Evolutionary conservation across 1,140 invertebrate genomes (phyloP), one percentile per base, ranked within the genome.

Genomic region (Platorchestia sp.): DNA sequence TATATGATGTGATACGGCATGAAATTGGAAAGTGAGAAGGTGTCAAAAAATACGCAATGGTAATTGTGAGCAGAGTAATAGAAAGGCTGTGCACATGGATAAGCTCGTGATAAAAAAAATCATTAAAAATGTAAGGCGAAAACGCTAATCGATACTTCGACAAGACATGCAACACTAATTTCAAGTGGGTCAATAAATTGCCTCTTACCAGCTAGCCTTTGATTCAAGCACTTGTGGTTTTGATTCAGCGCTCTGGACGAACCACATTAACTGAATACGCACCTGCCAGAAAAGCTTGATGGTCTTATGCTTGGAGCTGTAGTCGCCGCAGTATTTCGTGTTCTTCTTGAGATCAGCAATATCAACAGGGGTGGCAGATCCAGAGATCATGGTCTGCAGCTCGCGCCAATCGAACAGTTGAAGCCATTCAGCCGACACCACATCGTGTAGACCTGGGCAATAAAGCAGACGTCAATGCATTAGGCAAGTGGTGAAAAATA

Each of bases 371-470:
- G 99, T 98, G 96, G 99, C 98, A 0, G 99, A 99, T 0, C 99
- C 99, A 0, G 99, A 99, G 96, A 99, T 99, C 27, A 99, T 97
- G 89, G 99, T 98, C 97, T 99, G 99, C 90, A 99, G 97, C 97
- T 99, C 99, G 96, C 98, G 98, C 96, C 99, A 98, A 97, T 99
- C 99, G 97, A 99, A 99, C 98, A 99, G 98, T 95, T 98, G 98
- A 47, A 99, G 97, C 99, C 99, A 99, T 96, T 99, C 98, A 36
- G 99, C 97, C 19, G 98, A 98, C 59, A 99, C 98, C 0, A 99
- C 99, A 97, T 99, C 98, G 43, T 98, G 98, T 86, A 99, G 97
- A 0, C 99, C 98, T 95, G 53, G 45, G 51, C 7, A 51, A 47
- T 14, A 59, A 41, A 7, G 59, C 3, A 3, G 27, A 27, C 3